Conservation (phyloP, 2,113 vertebrate species). For the Condylura cristata region DNA sequence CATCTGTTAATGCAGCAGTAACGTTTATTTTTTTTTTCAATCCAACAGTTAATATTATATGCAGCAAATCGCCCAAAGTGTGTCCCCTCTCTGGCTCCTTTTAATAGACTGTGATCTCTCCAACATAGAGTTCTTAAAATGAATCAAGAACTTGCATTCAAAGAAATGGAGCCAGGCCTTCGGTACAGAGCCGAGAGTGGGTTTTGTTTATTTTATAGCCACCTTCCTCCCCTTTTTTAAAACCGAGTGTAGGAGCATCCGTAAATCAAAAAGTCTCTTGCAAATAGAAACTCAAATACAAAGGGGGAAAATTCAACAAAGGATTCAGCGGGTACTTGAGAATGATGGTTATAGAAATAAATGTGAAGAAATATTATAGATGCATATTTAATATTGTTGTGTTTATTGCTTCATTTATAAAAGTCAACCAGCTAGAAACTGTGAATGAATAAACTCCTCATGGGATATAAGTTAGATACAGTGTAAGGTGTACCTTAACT, state of each 20-base stretch:
- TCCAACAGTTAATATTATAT: neutral
- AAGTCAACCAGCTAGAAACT: constrained; percentile 77
- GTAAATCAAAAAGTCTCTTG: constrained; percentile 67
- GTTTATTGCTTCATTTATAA: constrained; percentile 82
- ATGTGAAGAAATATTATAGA: constrained; percentile 75
- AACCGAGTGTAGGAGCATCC: neutral
- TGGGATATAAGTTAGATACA: neutral
- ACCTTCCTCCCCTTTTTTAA: neutral
- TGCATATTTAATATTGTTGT: constrained; percentile 80
- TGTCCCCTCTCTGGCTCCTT: neutral
- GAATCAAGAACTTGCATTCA: neutral
- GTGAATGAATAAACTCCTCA: constrained; percentile 68
- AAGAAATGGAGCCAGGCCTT: neutral
- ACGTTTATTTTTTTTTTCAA: neutral
- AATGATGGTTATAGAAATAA: constrained; percentile 63
- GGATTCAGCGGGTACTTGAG: constrained; percentile 1
- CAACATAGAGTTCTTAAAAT: constrained; percentile 23
- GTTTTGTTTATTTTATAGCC: neutral
- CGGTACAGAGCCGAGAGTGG: neutral
- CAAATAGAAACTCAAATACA: constrained; percentile 45
- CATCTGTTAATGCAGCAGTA: constrained; percentile 6
- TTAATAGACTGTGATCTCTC: neutral
- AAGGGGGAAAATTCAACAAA: constrained; percentile 59
- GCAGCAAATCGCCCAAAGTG: neutral
- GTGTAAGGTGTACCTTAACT: constrained; percentile 30